Base-by-base conservation (phyloP, 2,113 vertebrate species). In the Erythrocercus mccallii region DNA sequence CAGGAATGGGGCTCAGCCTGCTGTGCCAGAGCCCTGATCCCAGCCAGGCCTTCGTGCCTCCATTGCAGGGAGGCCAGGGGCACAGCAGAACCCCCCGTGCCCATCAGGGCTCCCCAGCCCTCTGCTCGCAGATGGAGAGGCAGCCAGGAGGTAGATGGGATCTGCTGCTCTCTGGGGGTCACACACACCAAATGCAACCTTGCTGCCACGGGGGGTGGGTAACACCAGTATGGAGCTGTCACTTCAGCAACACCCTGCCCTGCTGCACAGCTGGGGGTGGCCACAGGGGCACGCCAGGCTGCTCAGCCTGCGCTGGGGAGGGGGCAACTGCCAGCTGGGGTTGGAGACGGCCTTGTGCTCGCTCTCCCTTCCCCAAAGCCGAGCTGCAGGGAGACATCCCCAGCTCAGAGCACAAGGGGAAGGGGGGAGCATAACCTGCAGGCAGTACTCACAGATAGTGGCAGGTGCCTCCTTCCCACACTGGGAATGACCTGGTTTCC, bases 381-480 rank as follows among this genome's bases (percentile, higher is more conserved):
- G 20, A 81, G 74, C 74, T 78, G 82, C 11, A 10, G 73, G 84
- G 68, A 87, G 35, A 56, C 28, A 20, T 22, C 78, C 74, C 69
- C 1, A 1, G 81, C 76, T 92, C 91, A 23, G 56, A 56, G 85
- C 77, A 84, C 56, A 23, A 3, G 71, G 88, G 82, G 70, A 91
- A 89, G 60, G 7, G 84, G 83, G 79, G 38, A 94, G 95, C 85
- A 90, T 70, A 88, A 80, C 89, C 89, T 50, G 4, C 77, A 64
- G 85, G 92, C 83, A 90, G 91, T 97, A 98, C 98, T 98, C 97
- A 98, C 98, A 98, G 92, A 30, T 98, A 99, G 97, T 98, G 99
- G 88, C 98, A 99, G 94, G 98, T 92, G 68, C 98, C 98, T 47
- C 98, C 98, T 97, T 99, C 98, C 99, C 99, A 99, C 89, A 99